Evolutionary conservation across 37 sponge, comb jelly and placozoan genomes (phyloP).

Genomic region (Corticium candelabrum): DNA sequence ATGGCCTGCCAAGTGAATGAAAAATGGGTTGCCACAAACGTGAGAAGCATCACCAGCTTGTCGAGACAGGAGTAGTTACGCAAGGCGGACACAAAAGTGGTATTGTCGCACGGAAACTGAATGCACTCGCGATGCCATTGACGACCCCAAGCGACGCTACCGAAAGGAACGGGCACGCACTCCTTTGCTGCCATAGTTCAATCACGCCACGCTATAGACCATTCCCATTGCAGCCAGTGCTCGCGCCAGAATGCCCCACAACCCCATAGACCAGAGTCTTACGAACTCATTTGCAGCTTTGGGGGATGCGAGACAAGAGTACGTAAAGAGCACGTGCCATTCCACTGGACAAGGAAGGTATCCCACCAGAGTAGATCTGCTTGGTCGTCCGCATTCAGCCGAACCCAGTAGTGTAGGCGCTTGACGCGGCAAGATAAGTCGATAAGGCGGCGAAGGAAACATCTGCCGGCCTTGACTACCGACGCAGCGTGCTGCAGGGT

Average conservation of each 20-base stretch:
- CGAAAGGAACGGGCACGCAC: slow-evolving; percentile 27
- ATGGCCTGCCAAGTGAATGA: not conserved
- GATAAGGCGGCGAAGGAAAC: slow-evolving; percentile 12
- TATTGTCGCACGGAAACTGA: slow-evolving; percentile 19
- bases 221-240: slow-evolving; percentile 28
- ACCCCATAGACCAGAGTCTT: slow-evolving; percentile 29
- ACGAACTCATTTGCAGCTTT: slow-evolving; percentile 5
- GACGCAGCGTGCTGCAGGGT: slow-evolving; percentile 2
- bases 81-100: slow-evolving; percentile 23
- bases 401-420: not conserved
- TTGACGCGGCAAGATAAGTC: not conserved
- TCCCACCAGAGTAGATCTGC: slow-evolving; percentile 18
- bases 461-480: slow-evolving; percentile 7
- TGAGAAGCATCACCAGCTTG: slow-evolving; percentile 28
- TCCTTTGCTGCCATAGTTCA: slow-evolving; percentile 42
- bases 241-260: slow-evolving; percentile 25
- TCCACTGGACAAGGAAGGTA: not conserved
- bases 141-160: slow-evolving; percentile 34
- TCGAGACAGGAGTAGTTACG: slow-evolving; percentile 13
- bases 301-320: slow-evolving; percentile 8
- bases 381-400: slow-evolving; percentile 5
- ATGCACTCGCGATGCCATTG: slow-evolving; percentile 25
- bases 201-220: not conserved
- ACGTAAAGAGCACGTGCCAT: slow-evolving; percentile 8
- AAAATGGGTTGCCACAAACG: slow-evolving; percentile 23